phyloP scores from a whole-genome alignment of 2,113 vertebrate species.

The Hydrolagus affinis region DNA sequence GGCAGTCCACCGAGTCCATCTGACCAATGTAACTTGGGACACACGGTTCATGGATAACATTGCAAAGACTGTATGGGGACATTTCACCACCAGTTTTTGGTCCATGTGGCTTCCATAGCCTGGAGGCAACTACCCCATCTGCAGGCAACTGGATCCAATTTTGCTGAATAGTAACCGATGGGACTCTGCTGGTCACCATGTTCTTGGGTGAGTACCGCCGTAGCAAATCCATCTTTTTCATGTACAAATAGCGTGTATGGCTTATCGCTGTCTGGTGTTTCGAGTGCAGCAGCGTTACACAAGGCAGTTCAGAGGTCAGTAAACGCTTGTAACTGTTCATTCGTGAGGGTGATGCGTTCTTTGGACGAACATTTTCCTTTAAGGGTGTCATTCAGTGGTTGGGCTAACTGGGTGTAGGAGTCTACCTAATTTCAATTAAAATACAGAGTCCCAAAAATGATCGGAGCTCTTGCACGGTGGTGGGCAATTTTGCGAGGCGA shows the following conservation, averaged over 20 bases:
- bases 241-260: neutral
- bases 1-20: neutral
- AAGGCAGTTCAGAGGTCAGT: neutral
- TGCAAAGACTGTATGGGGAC: no score
- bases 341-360: neutral
- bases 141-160: neutral
- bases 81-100: no score
- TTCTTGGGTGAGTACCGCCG: neutral
- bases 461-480: neutral
- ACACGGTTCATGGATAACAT: no score
- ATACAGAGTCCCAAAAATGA: neutral
- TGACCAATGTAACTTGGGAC: no score
- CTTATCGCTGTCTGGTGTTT: neutral
- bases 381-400: neutral
- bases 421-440: no score
- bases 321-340: neutral
- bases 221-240: neutral
- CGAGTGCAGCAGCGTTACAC: neutral
- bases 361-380: neutral
- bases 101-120: neutral
- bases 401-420: neutral
- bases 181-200: neutral
- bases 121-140: neutral
- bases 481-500: neutral
- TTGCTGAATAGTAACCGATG: neutral